Evolutionary conservation across 1,140 invertebrate species (phyloP), one percentile per base, ranked within the genome.

Genomic region (Trissolcus basalis): DNA sequence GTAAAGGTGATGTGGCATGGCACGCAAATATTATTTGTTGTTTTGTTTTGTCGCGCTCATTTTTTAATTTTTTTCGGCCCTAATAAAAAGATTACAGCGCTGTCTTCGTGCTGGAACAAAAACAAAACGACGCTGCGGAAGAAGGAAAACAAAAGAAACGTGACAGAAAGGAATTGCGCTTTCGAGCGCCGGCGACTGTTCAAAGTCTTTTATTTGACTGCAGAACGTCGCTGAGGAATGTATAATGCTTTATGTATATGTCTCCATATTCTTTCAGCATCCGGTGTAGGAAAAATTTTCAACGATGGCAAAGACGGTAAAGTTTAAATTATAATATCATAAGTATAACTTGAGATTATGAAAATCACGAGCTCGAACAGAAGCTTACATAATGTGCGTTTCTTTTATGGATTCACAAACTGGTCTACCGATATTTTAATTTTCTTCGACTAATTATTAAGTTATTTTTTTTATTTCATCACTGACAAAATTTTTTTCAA

Each of bases 171-270:
- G 61, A 76, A 76, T 70, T 72, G 68, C 59, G 58, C 58, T 77
- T 72, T 56, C 74, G 63, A 77, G 74, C 74, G 54, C 51, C 68
- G 50, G 36, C 60, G 69, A 77, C 68, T 71, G 68, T 72, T 71
- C 68, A 61, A 68, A 72, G 63, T 77, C 74, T 77, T 77, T 77
- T 77, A 77, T 77, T 77, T 72, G 68, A 77, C 63, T 77, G 43
- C 41, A 68, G 74, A 77, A 56, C 49, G 60, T 71, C 55, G 67
- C 58, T 58, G 74, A 71, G 58, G 67, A 71, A 77, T 71, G 74
- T 77, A 77, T 77, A 77, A 77, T 77, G 58, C 63, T 77, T 77
- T 77, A 77, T 70, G 74, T 71, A 72, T 77, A 72, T 68, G 58
- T 77, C 74, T 72, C 63, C 74, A 68, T 72, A 61, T 72, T 71